Base-by-base conservation (phyloP, 1,140 invertebrate genomes). In the Piezodorus guildinii region DNA sequence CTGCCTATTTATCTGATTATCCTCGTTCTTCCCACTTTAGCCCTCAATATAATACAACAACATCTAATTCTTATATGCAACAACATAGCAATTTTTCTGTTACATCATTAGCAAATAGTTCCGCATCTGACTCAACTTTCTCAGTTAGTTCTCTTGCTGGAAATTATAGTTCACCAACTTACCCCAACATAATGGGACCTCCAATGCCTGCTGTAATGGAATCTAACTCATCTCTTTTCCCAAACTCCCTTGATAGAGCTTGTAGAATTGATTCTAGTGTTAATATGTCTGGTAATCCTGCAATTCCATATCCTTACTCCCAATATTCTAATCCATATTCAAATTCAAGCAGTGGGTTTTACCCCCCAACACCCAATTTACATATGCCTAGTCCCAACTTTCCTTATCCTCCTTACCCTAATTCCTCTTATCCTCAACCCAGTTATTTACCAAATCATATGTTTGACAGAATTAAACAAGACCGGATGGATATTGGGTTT, bases 371-470 rank as follows among this genome's bases (percentile, higher is more conserved):
- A 4, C 75, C 77, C 27, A 73, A 76, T 66, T 73, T 80, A 64
- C 78, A 80, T 67, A 73, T 80, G 68, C 78, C 79, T 62, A 77
- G 76, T 67, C 79, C 79, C 19, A 79, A 79, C 66, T 80, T 80
- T 71, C 77, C 78, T 9, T 80, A 80, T 68, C 71, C 73, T 17
- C 73, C 75, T 9, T 76, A 76, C 61, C 70, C 71, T 25, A 72
- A 73, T 61, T 74, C 76, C 21, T 72, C 74, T 65, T 76, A 77
- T 69, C 74, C 76, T 60, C 76, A 77, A 62, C 62, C 76, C 62
- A 73, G 75, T 61, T 77, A 77, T 65, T 74, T 77, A 12, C 76
- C 77, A 60, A 74, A 70, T 64, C 73, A 74, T 65, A 69, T 75
- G 66, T 70, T 75, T 60, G 75, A 75, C 62, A 68, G 75, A 46